Evolutionary conservation across 2,888 invertebrate genomes (phyloP), one percentile per base, ranked within the genome.

Genomic region (Mycalesis mineus): DNA sequence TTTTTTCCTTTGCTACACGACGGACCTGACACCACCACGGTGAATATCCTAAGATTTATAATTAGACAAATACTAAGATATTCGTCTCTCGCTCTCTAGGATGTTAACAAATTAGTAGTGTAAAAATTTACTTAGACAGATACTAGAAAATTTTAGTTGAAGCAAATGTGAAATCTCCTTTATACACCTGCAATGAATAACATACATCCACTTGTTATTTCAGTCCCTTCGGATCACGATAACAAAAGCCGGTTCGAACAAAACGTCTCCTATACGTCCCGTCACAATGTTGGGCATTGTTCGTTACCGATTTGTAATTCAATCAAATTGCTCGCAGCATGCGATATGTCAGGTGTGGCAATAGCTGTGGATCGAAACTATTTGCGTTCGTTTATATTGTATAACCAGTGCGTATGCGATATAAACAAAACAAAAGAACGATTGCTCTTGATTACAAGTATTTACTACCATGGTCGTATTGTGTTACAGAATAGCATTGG

Each of bases 301-400:
- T 79, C 74, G 76, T 66, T 72, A 77, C 72, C 70, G 50, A 74
- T 82, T 78, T 78, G 78, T 80, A 81, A 82, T 82, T 79, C 78
- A 80, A 84, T 80, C 74, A 74, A 77, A 74, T 75, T 73, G 75
- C 76, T 74, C 75, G 65, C 78, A 74, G 77, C 78, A 75, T 80
- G 80, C 74, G 73, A 79, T 79, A 77, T 80, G 77, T 77, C 75
- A 74, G 67, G 68, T 82, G 77, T 73, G 69, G 83, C 70, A 81
- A 85, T 65, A 68, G 62, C 48, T 56, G 68, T 66, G 67, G 62
- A 62, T 73, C 70, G 71, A 73, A 72, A 73, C 69, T 68, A 72
- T 75, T 68, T 70, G 69, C 66, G 65, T 71, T 72, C 64, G 61
- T 59, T 51, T 62, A 62, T 62, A 63, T 62, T 64, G 55, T 66